Evolutionary conservation across 2,888 invertebrate genomes (phyloP), one percentile per base, ranked within the genome.

Genomic region (Dinocampus coccinellae): DNA sequence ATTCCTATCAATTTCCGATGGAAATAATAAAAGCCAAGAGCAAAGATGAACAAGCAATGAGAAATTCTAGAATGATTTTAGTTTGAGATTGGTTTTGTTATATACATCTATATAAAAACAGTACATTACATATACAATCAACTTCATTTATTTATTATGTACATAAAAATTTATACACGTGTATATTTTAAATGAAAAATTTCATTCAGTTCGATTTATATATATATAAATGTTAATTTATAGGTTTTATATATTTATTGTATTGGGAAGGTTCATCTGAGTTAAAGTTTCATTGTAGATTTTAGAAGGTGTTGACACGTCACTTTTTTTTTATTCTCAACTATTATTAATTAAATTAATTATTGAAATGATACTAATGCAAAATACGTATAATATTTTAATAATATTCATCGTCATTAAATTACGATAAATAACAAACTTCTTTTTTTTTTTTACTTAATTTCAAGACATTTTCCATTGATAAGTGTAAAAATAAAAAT

Each of bases 1-100:
- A 55, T 66, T 72, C 72, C 72, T 72, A 67, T 72, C 72, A 72
- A 72, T 72, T 72, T 72, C 72, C 67, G 72, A 67, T 72, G 20
- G 63, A 57, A 62, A 68, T 62, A 67, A 72, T 67, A 67, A 63
- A 55, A 62, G 55, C 62, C 57, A n/a, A 66, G 39, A 66, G 57
- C 53, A 34, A 53, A 55, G 64, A 64, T 64, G 55, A 66, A 36
- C 34, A 55, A 65, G 39, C 13, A 57, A 66, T 66, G 66, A 39
- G 34, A 55, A 63, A 63, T 63, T 47, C 63, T 63, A 63, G 33
- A 16, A 47, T 42, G 42, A 63, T 20, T n/a, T 39, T 63, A 42
- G 47, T 47, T 47, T 47, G 47, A 20, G 16, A 47, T 47, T 47
- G 47, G 47, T 47, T 47, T 47, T 58, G 34, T 24, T 55, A 55